Percentiles rank a stretch among this genome's conserved stretches.
These are phyloP conservation scores for Pseudopleuronectes americanus DNA, from an alignment of 2,797 vertebrate species.

Conservation along the genomic window DNA sequence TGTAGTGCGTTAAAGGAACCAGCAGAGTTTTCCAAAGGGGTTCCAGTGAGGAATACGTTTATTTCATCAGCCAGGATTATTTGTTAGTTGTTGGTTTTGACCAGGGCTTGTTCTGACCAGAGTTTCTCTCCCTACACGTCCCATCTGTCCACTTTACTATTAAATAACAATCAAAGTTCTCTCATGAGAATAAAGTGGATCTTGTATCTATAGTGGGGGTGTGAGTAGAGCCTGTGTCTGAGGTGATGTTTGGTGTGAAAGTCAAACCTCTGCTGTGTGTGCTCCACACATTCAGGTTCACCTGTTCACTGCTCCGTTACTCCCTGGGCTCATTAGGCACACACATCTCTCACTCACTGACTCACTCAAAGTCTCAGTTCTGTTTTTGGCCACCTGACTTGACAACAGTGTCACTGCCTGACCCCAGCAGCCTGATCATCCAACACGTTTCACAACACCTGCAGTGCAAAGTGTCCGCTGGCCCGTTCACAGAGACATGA, in stretches of 20 bases:
- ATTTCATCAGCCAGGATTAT: background rate
- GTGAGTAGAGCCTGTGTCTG: background rate
- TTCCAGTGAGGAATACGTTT: background rate
- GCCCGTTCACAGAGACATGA: slow-evolving; percentile 5
- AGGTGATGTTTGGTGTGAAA: slow-evolving; percentile 3
- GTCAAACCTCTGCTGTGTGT: background rate
- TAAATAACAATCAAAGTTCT: slow-evolving; percentile 23
- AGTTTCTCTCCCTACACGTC: slow-evolving; percentile 53
- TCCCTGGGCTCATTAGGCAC: slow-evolving; percentile 17
- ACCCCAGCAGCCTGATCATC: background rate
- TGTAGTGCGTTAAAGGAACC: background rate
- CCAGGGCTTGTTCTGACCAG: slow-evolving; percentile 44
- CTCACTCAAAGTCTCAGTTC: background rate
- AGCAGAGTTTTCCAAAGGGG: background rate
- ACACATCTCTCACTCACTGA: background rate
- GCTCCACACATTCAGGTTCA: slow-evolving; percentile 24
- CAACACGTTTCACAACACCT: slow-evolving; percentile 46
- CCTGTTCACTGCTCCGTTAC: slow-evolving; percentile 57
- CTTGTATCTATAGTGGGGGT: background rate
- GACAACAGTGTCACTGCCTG: background rate
- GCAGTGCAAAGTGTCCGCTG: slow-evolving; percentile 54
- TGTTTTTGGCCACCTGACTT: background rate
- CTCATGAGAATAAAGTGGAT: background rate
- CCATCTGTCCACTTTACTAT: slow-evolving; percentile 21
- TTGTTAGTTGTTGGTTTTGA: background rate